Conservation (phyloP, 1,140 invertebrate species). For the Drosophila busckii region DNA sequence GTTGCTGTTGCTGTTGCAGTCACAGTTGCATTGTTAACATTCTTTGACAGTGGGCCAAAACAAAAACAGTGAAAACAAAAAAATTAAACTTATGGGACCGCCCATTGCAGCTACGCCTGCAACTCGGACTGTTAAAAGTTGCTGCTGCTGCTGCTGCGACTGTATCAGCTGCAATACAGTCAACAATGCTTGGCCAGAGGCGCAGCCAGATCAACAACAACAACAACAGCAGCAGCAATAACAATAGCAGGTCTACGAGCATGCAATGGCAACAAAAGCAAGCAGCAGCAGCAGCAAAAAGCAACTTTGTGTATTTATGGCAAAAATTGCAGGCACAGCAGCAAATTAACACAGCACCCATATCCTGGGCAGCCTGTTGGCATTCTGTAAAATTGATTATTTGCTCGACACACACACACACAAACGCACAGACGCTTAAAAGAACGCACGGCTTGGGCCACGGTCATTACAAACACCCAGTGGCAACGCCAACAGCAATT, state of each 20-base stretch:
- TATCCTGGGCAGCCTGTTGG: constrained; percentile 62
- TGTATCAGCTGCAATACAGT: constrained; percentile 41
- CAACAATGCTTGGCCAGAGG: constrained; percentile 25
- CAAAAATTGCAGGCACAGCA: constrained; percentile 69
- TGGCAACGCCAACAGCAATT: constrained; percentile 26
- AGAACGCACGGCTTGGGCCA: constrained; percentile 48
- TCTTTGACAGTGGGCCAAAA: constrained; percentile 71
- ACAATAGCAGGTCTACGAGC: constrained; percentile 3
- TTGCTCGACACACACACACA: constrained; percentile 40
- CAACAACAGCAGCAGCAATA: constrained; percentile 11
- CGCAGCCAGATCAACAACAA: constrained; percentile 3
- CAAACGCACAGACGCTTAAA: constrained; percentile 21
- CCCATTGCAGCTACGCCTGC: constrained; percentile 45
- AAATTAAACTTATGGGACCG: constrained; percentile 25
- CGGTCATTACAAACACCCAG: constrained; percentile 41
- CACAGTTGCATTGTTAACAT: constrained; percentile 68
- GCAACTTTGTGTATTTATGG: constrained; percentile 61
- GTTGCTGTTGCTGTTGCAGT: constrained; percentile 40
- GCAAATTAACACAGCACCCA: constrained; percentile 70
- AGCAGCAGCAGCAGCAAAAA: neutral
- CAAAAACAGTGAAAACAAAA: constrained; percentile 6
- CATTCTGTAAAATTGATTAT: constrained; percentile 66
- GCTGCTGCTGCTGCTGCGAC: constrained; percentile 18
- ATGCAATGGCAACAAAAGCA: constrained; percentile 3
- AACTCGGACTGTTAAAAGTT: constrained; percentile 15